Evolutionary conservation across 2,888 invertebrate genomes (phyloP).

Genomic region (Stenolophus ochropezus): DNA sequence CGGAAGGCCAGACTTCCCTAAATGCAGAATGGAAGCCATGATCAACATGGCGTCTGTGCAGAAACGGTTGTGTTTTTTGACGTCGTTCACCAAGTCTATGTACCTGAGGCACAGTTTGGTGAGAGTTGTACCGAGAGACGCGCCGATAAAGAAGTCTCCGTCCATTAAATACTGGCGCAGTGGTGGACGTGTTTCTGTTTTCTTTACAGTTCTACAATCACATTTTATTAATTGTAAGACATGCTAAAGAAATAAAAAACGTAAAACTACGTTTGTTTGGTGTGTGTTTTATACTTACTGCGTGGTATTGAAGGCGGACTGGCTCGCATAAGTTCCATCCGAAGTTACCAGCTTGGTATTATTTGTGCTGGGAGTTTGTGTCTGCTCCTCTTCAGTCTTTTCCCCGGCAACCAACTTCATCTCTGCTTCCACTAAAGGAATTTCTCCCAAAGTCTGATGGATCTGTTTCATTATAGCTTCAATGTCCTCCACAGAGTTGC

Average conservation of each 20-base stretch:
- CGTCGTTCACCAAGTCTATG: conserved; percentile 72
- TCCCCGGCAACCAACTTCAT: conserved; percentile 85
- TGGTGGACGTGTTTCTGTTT: conserved; percentile 83
- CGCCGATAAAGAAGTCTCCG: conserved; percentile 97
- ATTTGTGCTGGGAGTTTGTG: conserved; percentile 67
- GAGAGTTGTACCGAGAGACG: conserved; percentile 92
- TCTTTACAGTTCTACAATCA: conserved; percentile 74
- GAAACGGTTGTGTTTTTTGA: conserved; percentile 76
- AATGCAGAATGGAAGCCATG: conserved; percentile 88
- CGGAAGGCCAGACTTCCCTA: conserved; percentile 86
- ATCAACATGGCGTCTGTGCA: conserved; percentile 91
- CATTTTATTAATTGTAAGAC: background rate
- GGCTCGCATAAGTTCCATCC: conserved; percentile 99
- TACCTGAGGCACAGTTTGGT: conserved; percentile 91
- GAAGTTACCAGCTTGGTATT: conserved; percentile 88
- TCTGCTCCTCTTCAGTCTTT: conserved; percentile 75
- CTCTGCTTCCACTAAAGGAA: conserved; percentile 79
- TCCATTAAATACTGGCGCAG: conserved; percentile 92
- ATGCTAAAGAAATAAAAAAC: too few relatives aligned
- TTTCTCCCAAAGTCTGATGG: conserved; percentile 83
- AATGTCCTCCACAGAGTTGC: conserved; percentile 85
- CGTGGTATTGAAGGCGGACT: conserved; percentile 94
- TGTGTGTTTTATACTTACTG: conserved; percentile 75
- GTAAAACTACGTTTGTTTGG: too few relatives aligned
- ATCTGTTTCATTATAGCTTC: conserved; percentile 87